phyloP scores from a whole-genome alignment of 53 echinoderm and acorn worm species.

The Holothuria leucospilota region DNA sequence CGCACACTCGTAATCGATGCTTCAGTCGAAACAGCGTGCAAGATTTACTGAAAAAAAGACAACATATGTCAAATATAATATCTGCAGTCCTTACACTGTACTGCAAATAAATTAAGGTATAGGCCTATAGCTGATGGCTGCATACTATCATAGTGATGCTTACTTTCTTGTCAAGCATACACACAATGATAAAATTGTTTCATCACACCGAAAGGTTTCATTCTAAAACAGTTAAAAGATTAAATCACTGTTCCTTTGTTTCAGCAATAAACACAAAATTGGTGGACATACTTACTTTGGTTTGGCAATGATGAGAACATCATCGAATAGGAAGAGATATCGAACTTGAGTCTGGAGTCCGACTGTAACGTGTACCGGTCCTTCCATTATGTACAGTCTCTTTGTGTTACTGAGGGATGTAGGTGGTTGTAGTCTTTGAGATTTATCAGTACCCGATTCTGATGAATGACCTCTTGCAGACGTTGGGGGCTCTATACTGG shows the following conservation, averaged over 20 bases:
- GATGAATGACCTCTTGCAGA: neutral
- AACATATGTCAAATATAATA: no score
- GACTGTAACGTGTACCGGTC: slow-evolving; percentile 76
- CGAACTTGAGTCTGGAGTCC: slow-evolving; percentile 85
- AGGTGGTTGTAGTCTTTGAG: slow-evolving; percentile 23
- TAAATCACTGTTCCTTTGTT: no score
- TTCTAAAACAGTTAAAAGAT: no score
- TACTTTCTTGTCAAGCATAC: no score
- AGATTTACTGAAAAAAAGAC: slow-evolving; percentile 68
- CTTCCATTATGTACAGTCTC: slow-evolving; percentile 89
- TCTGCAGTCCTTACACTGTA: no score
- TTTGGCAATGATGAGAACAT: slow-evolving; percentile 91
- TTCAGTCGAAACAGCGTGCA: slow-evolving; percentile 84
- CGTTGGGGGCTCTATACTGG: neutral
- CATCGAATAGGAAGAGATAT: slow-evolving; percentile 93
- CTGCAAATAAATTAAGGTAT: no score
- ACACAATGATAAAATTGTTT: no score
- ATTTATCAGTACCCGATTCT: neutral
- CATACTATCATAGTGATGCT: no score
- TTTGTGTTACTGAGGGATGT: slow-evolving; percentile 61
- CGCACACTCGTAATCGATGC: slow-evolving; percentile 79
- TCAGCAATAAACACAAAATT: no score
- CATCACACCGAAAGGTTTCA: no score
- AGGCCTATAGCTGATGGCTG: no score
- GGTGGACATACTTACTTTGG: slow-evolving; percentile 79